Conservation (phyloP, 2,113 vertebrate genomes). For the Protobothrops mucrosquamatus region DNA sequence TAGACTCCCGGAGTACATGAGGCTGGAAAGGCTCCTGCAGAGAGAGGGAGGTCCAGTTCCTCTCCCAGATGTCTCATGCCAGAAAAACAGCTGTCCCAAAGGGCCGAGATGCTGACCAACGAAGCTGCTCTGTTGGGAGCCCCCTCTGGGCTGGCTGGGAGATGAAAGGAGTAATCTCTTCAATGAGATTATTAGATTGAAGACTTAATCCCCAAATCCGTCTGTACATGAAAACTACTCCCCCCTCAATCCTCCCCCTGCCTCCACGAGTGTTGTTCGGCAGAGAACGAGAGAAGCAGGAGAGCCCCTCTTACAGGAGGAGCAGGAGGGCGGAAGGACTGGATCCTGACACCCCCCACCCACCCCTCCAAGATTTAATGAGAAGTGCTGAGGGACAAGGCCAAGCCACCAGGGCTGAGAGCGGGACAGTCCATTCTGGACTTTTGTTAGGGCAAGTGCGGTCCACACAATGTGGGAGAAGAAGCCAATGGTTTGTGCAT, state of each 20-base stretch:
- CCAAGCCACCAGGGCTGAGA: not conserved
- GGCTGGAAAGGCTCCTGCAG: not conserved
- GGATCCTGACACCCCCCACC: not conserved
- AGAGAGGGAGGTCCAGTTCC: not conserved
- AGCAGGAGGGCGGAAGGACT: not conserved
- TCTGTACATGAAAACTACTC: slow-evolving; percentile 37
- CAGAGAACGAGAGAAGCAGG: slow-evolving; percentile 17
- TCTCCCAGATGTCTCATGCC: not conserved
- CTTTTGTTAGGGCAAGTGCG: not conserved
- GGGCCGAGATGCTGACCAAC: not conserved
- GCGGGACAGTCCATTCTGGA: not conserved
- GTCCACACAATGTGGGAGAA: not conserved
- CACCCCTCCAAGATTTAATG: not conserved
- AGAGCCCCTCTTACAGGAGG: slow-evolving; percentile 1
- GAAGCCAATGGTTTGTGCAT: not conserved
- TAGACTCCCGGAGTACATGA: not conserved
- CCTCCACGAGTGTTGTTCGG: not conserved
- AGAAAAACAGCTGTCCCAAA: not conserved
- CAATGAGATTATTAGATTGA: slow-evolving; percentile 67
- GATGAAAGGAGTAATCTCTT: slow-evolving; percentile 53
- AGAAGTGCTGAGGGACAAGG: not conserved
- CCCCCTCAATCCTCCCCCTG: not conserved
- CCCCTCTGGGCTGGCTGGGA: not conserved
- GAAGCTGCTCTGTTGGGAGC: slow-evolving; percentile 3
- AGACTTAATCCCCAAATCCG: slow-evolving; percentile 51